A percentile compares a stretch with the other conserved stretches of the same genome.
These are phyloP conservation scores for Octodonta nipae DNA, from an alignment of 2,888 invertebrate genomes.

Conservation along the genomic window DNA sequence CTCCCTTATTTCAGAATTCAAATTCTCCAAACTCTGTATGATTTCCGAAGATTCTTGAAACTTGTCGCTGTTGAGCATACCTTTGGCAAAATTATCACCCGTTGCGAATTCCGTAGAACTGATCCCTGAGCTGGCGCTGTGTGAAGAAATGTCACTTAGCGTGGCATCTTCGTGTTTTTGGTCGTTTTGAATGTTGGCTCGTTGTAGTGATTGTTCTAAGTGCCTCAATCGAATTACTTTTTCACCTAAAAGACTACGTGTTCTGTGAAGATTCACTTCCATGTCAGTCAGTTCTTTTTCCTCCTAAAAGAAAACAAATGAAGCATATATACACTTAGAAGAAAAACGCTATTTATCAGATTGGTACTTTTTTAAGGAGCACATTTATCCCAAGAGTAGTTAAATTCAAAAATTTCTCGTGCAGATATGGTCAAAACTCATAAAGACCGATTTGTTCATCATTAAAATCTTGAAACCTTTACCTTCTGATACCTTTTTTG, in stretches of 20 bases:
- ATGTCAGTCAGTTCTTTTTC: conserved; percentile 71
- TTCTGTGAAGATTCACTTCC: conserved; percentile 71
- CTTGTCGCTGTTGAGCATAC: conserved; percentile 30
- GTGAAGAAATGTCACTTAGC: conserved; percentile 52
- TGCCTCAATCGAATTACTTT: conserved; percentile 69
- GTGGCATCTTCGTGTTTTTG: conserved; percentile 44
- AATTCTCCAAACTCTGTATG: conserved; percentile 54
- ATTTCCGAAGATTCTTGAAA: conserved; percentile 55
- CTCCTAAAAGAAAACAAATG: conserved; percentile 48
- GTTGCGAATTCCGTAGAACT: conserved; percentile 55
- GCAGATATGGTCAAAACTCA: no score
- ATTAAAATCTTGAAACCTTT: no score
- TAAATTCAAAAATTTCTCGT: no score
- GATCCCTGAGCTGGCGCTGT: conserved; percentile 47
- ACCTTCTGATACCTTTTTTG: no score
- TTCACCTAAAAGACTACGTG: conserved; percentile 65
- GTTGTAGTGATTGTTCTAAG: conserved; percentile 61
- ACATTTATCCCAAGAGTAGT: no score
- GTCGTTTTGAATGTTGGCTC: conserved; percentile 39
- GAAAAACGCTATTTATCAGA: no score
- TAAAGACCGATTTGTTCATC: no score
- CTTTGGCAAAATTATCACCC: conserved; percentile 32
- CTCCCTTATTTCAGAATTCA: conserved; percentile 57
- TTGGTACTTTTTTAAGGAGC: no score
- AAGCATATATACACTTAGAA: no score